Evolutionary conservation across 2,888 invertebrate genomes (phyloP), one percentile per base, ranked within the genome.

Genomic region (Ectropis crepuscularia): DNA sequence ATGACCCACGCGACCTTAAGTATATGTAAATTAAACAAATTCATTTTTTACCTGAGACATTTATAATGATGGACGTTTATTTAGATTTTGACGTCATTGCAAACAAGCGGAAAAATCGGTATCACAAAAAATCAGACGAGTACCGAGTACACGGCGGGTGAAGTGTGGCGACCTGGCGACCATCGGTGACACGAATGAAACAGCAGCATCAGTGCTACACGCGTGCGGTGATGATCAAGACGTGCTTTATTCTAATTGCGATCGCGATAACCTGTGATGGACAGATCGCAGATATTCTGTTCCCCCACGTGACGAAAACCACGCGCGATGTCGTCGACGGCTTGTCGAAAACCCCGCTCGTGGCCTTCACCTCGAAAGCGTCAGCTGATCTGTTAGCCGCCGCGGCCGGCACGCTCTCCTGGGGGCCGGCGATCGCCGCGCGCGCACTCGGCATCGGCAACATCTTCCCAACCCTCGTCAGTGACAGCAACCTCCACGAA

Each of bases 401-500:
- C 4, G 68, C 76, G 5, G 63, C 78, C 5, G 67, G 72, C 37
- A 51, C 71, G 0, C 46, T 82, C 6, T 71, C 77, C 5, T 67
- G 38, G 28, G 41, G 76, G 0, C 83, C 84, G 0, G 57, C 75
- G 0, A 70, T 73, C 0, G 38, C 82, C 6, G 77, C 81, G 5
- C 74, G 79, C 0, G 65, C 72, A 0, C 50, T 82, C 8, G 73
- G 75, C 43, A 53, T 74, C 49, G 63, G 63, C 12, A 48, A 69
- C 41, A 61, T 55, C 39, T 41, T 78, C 0, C 83, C 82, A 0
- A 63, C 67, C 6, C 67, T 80, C 6, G 57, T 71, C n/a, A 77
- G 65, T 46, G 69, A 73, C 51, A 75, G 50, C 7, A 83, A 85
- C 63, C 47, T 73, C 36, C 50, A 80, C 7, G 78, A 77, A 39